Evolutionary conservation across 2,113 vertebrate species (phyloP), one percentile per base, ranked within the genome.

Genomic region (Zootoca vivipara): DNA sequence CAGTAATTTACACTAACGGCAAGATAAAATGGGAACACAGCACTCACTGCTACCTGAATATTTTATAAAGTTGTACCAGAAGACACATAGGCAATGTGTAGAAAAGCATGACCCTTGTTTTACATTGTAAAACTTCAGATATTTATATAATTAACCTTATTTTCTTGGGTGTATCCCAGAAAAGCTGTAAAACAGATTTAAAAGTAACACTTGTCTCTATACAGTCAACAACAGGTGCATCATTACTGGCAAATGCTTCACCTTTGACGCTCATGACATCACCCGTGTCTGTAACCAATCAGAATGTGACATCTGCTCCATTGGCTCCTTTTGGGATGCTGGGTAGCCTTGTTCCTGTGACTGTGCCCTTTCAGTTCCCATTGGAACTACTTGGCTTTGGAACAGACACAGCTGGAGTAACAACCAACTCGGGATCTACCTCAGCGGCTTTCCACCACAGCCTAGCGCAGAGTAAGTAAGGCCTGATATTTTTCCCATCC

Each of bases 311-410:
- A 0, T 93, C 96, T 90, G 84, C 95, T 87, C 95, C 96, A 77
- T 92, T 97, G 88, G 93, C 95, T 94, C 98, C 98, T 58, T 99
- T 98, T 89, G 98, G 99, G 95, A 99, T 99, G 98, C 96, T 99
- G 96, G 98, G 99, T 87, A 98, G 98, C 87, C 98, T 99, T 96
- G 98, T 99, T 95, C 99, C 98, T 73, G 99, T 99, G 85, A 98
- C 98, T 75, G 96, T 99, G 95, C 98, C 99, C 95, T 99, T 99
- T 97, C 98, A 98, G 97, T 99, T 98, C 96, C 98, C 99, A 80
- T 94, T 98, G 96, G 97, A 98, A 91, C 97, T 99, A 90, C 97
- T 99, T 69, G 98, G 97, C 96, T 98, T 98, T 93, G 97, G 97
- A 92, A 96, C 97, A 7, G 97, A 97, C 92, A 98, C 96, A 94